Base-by-base conservation (phyloP, 2,888 invertebrate species). In the Drosophila barbarae region DNA sequence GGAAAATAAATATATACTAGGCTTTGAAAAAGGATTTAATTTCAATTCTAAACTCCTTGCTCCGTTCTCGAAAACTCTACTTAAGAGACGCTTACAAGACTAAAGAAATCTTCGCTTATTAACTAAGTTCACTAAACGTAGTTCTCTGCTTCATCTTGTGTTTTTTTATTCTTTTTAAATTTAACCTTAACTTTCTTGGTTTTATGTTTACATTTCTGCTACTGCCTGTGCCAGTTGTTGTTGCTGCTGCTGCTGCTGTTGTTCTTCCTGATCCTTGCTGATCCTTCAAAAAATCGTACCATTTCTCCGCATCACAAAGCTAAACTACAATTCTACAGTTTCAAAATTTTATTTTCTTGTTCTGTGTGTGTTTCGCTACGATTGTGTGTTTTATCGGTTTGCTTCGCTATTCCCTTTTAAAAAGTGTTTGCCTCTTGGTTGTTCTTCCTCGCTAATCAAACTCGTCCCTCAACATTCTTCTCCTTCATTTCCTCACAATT, bases 401-500 rank as follows among this genome's bases (percentile, higher is more conserved):
- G 23, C 54, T 57, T 50, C 26, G 28, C 58, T 52, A 57, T 47
- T 60, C 57, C 54, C 69, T 70, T 75, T 75, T 66, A 73, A 69
- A 68, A 76, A 71, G 72, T 78, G 52, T 73, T 69, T 60, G 80
- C 77, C 77, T 76, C 78, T 73, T 73, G 74, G 66, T 66, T 73
- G 46, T 46, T 49, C 68, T 67, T 74, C 67, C 56, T 50, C 73
- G 59, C 65, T 60, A 65, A 46, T 63, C 34, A 53, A 56, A 58
- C 52, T 36, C 32, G 32, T 46, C 30, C 30, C 2, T 12, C 67
- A 12, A 8, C 28, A 46, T 47, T 30, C 26, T 26, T 2, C 1
- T 7, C 7, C 26, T 7, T 26, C 6, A 26, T 26, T 26, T 26
- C 44, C 18, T 44, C 42, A 28, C 28, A 30, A 46, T 46, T 46